These are phyloP conservation scores for Lycorma delicatula DNA, from an alignment of 1,140 invertebrate genomes.

Conservation along the genomic window DNA sequence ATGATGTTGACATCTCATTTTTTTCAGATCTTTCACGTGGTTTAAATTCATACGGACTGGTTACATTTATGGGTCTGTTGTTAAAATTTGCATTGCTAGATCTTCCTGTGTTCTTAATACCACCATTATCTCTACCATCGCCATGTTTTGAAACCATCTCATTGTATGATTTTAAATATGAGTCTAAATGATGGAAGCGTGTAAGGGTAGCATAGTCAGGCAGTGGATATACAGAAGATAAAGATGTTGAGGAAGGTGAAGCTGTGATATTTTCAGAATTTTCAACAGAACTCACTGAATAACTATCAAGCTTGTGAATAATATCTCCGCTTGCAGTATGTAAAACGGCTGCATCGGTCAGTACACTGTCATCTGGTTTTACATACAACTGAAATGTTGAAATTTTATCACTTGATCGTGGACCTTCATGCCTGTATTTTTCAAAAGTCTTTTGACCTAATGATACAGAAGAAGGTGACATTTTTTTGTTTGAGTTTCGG, in stretches of 20 bases:
- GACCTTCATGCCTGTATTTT: neutral
- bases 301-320: neutral
- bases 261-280: conserved; percentile 2
- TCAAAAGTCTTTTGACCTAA: neutral
- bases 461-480: neutral
- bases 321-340: neutral
- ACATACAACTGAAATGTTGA: conserved; percentile 7
- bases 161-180: conserved; percentile 29
- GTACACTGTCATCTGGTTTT: neutral
- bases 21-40: neutral
- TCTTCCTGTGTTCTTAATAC: neutral
- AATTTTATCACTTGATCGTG: conserved; percentile 10
- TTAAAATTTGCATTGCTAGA: conserved; percentile 8
- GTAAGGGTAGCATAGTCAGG: conserved; percentile 24
- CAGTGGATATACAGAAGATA: neutral
- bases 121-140: conserved; percentile 29
- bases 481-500: neutral
- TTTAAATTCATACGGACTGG: neutral
- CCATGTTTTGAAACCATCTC: conserved; percentile 31
- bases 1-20: neutral
- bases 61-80: neutral
- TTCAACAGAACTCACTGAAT: neutral
- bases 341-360: neutral
- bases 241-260: neutral
- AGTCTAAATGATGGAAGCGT: conserved; percentile 24